A percentile compares a stretch with the other conserved stretches of the same genome.
Evolutionary conservation across 2,888 invertebrate species (phyloP).

Genomic region (Athalia cordata): DNA sequence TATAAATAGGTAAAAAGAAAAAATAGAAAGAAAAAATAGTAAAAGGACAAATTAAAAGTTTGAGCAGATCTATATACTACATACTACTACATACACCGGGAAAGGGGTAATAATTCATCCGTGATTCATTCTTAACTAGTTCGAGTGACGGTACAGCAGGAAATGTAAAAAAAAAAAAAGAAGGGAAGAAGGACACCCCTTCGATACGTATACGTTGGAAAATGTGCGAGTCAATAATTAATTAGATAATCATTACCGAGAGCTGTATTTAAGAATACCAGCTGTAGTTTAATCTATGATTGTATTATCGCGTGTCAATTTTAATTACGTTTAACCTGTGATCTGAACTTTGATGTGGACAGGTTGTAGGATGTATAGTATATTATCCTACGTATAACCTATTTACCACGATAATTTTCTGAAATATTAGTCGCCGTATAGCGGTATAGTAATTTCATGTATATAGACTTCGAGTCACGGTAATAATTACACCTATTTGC

Average conservation of each 20-base stretch:
- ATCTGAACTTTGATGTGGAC: constrained; percentile 11
- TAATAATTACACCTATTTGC: constrained; percentile 2
- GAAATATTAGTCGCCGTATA: neutral
- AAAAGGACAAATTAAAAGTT: neutral
- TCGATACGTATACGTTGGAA: neutral
- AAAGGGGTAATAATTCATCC: neutral
- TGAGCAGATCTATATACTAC: neutral
- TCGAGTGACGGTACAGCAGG: neutral
- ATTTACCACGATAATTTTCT: constrained; percentile 3
- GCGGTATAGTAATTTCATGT: neutral
- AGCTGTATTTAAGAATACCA: neutral
- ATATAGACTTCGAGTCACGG: constrained; percentile 4
- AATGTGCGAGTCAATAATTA: constrained; percentile 31
- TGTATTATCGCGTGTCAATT: constrained; percentile 47
- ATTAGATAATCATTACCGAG: constrained; percentile 41
- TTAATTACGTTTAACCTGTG: constrained; percentile 44
- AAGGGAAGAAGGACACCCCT: too few species aligned
- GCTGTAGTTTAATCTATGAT: constrained; percentile 42
- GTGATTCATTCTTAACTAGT: neutral
- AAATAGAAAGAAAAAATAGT: neutral
- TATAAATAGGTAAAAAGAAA: neutral
- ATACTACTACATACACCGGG: neutral
- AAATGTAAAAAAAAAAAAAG: too few species aligned
- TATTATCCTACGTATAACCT: neutral
- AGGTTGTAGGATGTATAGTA: neutral